Conservation (phyloP, 2,113 vertebrate species). For the Cisticola juncidis region DNA sequence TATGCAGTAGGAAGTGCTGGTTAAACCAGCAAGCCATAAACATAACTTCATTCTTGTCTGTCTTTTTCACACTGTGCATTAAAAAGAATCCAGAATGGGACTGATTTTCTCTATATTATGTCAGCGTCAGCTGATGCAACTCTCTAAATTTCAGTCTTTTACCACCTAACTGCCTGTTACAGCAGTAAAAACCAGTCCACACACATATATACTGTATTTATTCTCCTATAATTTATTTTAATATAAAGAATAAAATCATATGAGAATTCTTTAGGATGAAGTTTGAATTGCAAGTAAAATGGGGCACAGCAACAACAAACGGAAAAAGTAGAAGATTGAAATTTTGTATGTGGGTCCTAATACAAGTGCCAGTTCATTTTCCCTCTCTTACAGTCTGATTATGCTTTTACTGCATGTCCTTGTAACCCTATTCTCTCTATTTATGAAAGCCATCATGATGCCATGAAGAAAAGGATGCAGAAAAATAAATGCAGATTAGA, state of each 20-base stretch:
- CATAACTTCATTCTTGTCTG: constrained; percentile 2
- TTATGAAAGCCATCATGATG: not conserved
- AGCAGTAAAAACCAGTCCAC: not conserved
- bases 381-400: not conserved
- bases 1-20: not conserved
- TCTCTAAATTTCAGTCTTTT: constrained; percentile 9
- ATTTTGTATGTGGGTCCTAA: not conserved
- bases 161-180: not conserved
- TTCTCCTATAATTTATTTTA: not conserved
- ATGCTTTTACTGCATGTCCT: not conserved
- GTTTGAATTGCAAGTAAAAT: not conserved
- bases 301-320: not conserved
- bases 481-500: constrained; percentile 27
- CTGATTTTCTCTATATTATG: not conserved
- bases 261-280: not conserved
- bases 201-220: not conserved
- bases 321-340: not conserved
- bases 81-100: not conserved
- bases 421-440: not conserved
- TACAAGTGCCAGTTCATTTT: not conserved
- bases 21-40: constrained; percentile 9
- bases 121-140: not conserved
- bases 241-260: not conserved
- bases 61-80: not conserved
- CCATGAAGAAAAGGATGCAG: not conserved